Base-by-base conservation (phyloP, 2,888 invertebrate genomes). In the Sarcophaga caerulescens region DNA sequence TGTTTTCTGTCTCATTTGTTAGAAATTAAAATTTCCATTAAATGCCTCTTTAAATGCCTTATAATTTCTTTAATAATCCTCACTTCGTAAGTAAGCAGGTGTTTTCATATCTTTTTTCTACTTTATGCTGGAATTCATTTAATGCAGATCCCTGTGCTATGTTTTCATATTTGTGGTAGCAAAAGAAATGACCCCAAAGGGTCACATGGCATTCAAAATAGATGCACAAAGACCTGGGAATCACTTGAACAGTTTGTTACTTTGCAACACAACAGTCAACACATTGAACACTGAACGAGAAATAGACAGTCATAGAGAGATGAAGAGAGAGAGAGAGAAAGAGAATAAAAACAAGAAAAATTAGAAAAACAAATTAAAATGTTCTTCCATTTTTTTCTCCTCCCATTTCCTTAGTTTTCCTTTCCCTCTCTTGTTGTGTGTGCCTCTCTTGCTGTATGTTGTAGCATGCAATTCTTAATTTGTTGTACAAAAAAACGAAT, bases 381-480 rank as follows among this genome's bases (percentile, higher is more conserved):
- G 69, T 71, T 77, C 71, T 82, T 63, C 65, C 71, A 71, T 57
- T 59, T 66, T 66, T 62, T 75, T 79, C 68, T 70, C 11, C n/a
- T 69, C 60, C 35, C 21, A n/a, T 35, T 35, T 6, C 35, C 6
- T 35, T 25, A 45, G 12, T 63, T 52, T 70, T 75, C 6, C 52
- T 62, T 47, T 47, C 8, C 47, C 14, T 14, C 14, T 47, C 47
- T 25, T 25, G 25, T 4, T 25, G 25, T 35, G 8, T 35, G 8
- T 35, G 35, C 0, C 6, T 35, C 35, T 6, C 35, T 8, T 35
- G 35, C 35, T 35, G 8, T 35, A 35, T 47, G 47, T 75, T 60
- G 63, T 17, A 77, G 57, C 59, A 71, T 71, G 25, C 52, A 62
- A 77, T 35, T 35, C 68, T 70, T 60, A 75, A 73, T 69, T 75